A percentile compares a stretch with the other conserved stretches of the same genome.
These are phyloP conservation scores for Mormyrus iriodes DNA, from an alignment of 2,113 vertebrate species.

Conservation along the genomic window DNA sequence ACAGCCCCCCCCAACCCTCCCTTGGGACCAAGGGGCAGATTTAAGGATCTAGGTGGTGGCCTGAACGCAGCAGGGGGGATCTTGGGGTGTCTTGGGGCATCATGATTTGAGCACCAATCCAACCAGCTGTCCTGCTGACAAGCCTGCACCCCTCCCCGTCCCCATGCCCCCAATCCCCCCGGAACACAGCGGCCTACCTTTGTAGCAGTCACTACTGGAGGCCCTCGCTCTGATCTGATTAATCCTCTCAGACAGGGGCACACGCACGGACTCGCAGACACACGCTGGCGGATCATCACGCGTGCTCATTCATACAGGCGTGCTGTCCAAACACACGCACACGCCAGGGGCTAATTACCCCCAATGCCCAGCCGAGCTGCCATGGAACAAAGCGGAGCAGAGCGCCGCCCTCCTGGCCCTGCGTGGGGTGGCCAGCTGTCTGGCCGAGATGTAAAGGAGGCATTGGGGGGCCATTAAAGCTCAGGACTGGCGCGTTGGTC, in stretches of 20 bases:
- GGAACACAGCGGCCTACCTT: slow-evolving; percentile 26
- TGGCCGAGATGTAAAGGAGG: slow-evolving; percentile 11
- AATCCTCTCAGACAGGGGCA: slow-evolving; percentile 35
- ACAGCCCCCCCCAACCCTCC: slow-evolving; percentile 41
- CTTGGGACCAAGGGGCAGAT: slow-evolving; percentile 30
- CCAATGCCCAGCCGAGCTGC: slow-evolving; percentile 26
- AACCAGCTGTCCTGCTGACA: slow-evolving; percentile 61
- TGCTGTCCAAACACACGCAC: slow-evolving; percentile 4
- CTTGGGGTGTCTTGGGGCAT: slow-evolving; percentile 39
- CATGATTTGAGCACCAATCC: slow-evolving; percentile 47
- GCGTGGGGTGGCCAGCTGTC: neutral
- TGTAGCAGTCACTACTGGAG: slow-evolving; percentile 16
- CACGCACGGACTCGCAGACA: slow-evolving; percentile 24
- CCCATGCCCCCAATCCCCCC: slow-evolving; percentile 16
- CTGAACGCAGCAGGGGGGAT: neutral
- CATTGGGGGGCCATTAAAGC: neutral
- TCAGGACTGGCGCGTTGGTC: neutral
- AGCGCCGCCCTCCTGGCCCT: neutral
- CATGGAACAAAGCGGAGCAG: neutral
- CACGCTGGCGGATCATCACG: slow-evolving; percentile 25
- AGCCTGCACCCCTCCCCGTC: neutral
- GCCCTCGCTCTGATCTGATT: too few relatives aligned
- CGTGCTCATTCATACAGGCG: slow-evolving; percentile 20
- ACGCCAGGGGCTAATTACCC: slow-evolving; percentile 58
- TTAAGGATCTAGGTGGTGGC: slow-evolving; percentile 38